Evolutionary conservation across 1,140 invertebrate genomes (phyloP).

Genomic region (Delia radicum): DNA sequence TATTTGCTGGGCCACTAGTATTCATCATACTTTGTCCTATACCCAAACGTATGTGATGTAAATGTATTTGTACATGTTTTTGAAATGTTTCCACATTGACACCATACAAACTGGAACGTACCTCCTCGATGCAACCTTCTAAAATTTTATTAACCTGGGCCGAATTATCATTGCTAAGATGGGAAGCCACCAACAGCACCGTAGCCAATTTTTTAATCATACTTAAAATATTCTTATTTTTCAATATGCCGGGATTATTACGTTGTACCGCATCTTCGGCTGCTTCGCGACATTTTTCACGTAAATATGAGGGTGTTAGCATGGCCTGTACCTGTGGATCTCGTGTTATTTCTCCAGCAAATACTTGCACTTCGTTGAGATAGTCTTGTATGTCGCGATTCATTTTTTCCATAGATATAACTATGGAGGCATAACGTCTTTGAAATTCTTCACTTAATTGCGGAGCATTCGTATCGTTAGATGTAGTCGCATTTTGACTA

Average conservation of each 20-base stretch:
- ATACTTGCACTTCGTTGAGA: conserved; percentile 80
- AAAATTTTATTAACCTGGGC: conserved; percentile 90
- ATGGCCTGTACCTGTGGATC: conserved; percentile 85
- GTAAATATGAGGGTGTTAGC: conserved; percentile 81
- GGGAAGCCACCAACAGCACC: conserved; percentile 90
- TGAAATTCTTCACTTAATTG: conserved; percentile 77
- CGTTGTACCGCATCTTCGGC: conserved; percentile 78
- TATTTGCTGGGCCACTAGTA: conserved; percentile 13
- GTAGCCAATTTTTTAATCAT: conserved; percentile 87
- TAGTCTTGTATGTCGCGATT: conserved; percentile 86
- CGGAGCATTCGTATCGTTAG: conserved; percentile 9
- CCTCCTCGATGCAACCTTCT: conserved; percentile 87
- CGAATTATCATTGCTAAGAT: conserved; percentile 79
- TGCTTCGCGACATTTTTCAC: conserved; percentile 83
- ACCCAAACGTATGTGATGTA: conserved; percentile 84
- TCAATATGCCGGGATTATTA: conserved; percentile 67
- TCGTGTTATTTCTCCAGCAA: conserved; percentile 84
- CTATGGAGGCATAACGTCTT: conserved; percentile 81
- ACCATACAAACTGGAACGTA: conserved; percentile 73
- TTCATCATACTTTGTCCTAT: conserved; percentile 38
- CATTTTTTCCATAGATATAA: conserved; percentile 89
- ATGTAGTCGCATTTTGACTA: conserved; percentile 19
- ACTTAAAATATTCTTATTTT: conserved; percentile 67
- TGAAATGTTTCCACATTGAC: conserved; percentile 83
- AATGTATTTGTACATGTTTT: conserved; percentile 86